These are phyloP conservation scores for Galerucella nymphaeae DNA, from an alignment of 2,888 invertebrate species.

Conservation along the genomic window DNA sequence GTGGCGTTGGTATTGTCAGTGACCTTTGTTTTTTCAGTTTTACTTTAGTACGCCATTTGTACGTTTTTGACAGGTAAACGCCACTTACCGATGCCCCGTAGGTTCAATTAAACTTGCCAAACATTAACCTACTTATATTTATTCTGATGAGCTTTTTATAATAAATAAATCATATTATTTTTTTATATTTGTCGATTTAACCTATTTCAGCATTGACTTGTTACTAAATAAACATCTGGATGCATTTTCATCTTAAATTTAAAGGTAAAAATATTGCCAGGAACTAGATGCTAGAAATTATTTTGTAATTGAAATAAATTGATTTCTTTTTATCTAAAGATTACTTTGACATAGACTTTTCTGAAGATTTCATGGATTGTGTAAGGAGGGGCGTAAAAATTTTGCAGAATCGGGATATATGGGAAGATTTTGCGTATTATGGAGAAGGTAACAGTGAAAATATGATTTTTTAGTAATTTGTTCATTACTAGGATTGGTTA, in stretches of 20 bases:
- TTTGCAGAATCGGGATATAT: conserved; percentile 44
- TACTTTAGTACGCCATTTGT: no score
- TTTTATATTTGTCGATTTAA: neutral
- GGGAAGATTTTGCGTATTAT: conserved; percentile 41
- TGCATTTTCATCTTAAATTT: conserved; percentile 4
- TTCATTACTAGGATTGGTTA: no score
- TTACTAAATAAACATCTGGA: conserved; percentile 3
- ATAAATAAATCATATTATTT: no score
- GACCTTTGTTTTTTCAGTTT: no score
- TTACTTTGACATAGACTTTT: conserved; percentile 42
- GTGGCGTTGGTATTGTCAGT: no score
- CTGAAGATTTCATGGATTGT: conserved; percentile 38
- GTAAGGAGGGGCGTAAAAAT: conserved; percentile 41
- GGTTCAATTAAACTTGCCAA: no score
- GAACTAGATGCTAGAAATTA: conserved; percentile 14
- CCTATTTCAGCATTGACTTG: neutral
- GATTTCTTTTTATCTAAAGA: conserved; percentile 33
- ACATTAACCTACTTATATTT: no score
- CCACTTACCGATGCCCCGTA: no score
- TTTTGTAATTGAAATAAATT: conserved; percentile 21
- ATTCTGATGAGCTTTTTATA: no score
- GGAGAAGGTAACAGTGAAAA: conserved; percentile 20
- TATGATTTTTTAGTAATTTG: neutral
- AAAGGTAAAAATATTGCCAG: neutral
- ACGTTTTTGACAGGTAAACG: no score